These are phyloP conservation scores for Morpho helenor DNA, from an alignment of 2,888 invertebrate species.

Conservation along the genomic window DNA sequence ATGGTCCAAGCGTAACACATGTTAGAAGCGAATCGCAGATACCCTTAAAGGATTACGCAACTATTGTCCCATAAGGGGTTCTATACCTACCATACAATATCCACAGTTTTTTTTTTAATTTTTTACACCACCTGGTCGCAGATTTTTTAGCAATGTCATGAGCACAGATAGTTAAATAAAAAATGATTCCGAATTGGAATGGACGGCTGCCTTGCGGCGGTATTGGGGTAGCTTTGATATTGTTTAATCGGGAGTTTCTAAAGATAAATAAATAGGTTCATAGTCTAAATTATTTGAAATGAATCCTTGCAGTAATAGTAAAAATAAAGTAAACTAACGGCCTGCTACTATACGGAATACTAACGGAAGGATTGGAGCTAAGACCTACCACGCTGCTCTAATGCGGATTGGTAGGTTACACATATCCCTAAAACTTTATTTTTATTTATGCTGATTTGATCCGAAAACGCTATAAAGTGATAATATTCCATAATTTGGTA, in stretches of 20 bases:
- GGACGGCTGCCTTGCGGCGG: slow-evolving; percentile 33
- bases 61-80: slow-evolving; percentile 34
- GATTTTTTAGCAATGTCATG: slow-evolving; percentile 58
- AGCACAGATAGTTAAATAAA: slow-evolving; percentile 41
- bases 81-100: slow-evolving; percentile 27
- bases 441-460: too few relatives aligned
- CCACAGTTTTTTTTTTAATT: slow-evolving; percentile 43
- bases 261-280: slow-evolving; percentile 4
- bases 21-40: slow-evolving; percentile 47
- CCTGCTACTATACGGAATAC: too few relatives aligned
- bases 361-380: too few relatives aligned
- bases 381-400: too few relatives aligned
- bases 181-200: slow-evolving; percentile 31
- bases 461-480: too few relatives aligned
- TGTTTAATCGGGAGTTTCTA: slow-evolving; percentile 43
- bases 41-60: slow-evolving; percentile 44
- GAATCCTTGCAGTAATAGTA: too few relatives aligned
- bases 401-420: too few relatives aligned
- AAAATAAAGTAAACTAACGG: too few relatives aligned
- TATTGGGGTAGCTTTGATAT: slow-evolving; percentile 47
- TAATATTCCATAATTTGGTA: too few relatives aligned
- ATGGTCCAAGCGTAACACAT: slow-evolving; percentile 60
- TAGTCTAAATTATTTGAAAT: background rate
- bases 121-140: slow-evolving; percentile 57
- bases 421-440: too few relatives aligned